phyloP scores from a whole-genome alignment of 2,888 invertebrate species.

The Carcina quercana region DNA sequence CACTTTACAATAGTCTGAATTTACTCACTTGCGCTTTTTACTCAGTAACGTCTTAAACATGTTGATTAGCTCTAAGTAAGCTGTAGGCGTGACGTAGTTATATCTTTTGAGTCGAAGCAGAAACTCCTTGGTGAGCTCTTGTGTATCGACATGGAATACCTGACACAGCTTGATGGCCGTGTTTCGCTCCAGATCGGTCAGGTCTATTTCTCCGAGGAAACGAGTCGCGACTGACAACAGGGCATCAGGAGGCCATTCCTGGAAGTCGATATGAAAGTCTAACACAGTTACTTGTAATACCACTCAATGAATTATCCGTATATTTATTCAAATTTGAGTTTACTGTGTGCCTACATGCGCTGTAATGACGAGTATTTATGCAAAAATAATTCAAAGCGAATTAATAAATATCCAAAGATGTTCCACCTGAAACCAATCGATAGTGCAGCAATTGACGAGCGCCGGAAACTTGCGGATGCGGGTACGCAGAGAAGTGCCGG shows the following conservation, averaged over 20 bases:
- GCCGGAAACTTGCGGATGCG: slow-evolving; percentile 93
- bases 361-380: too few relatives aligned
- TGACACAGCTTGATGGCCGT: slow-evolving; percentile 93
- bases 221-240: slow-evolving; percentile 89
- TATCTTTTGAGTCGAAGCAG: slow-evolving; percentile 77
- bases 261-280: too few relatives aligned
- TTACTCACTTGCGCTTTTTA: slow-evolving; percentile 83
- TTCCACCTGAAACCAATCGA: slow-evolving; percentile 97
- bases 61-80: slow-evolving; percentile 92
- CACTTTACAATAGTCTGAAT: too few relatives aligned
- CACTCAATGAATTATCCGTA: too few relatives aligned
- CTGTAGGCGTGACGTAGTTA: slow-evolving; percentile 95
- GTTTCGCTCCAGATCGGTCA: slow-evolving; percentile 81
- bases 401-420: too few relatives aligned
- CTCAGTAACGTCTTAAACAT: slow-evolving; percentile 88
- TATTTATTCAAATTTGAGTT: too few relatives aligned
- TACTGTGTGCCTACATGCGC: too few relatives aligned
- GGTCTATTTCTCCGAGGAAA: slow-evolving; percentile 86
- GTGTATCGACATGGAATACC: slow-evolving; percentile 90
- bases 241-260: slow-evolving; percentile 96
- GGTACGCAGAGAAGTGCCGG: slow-evolving; percentile 88
- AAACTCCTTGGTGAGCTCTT: slow-evolving; percentile 80
- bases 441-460: slow-evolving; percentile 95
- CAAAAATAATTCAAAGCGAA: too few relatives aligned
- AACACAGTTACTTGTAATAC: too few relatives aligned